phyloP scores from a whole-genome alignment of 2,888 invertebrate species.

The Baccha elongata region DNA sequence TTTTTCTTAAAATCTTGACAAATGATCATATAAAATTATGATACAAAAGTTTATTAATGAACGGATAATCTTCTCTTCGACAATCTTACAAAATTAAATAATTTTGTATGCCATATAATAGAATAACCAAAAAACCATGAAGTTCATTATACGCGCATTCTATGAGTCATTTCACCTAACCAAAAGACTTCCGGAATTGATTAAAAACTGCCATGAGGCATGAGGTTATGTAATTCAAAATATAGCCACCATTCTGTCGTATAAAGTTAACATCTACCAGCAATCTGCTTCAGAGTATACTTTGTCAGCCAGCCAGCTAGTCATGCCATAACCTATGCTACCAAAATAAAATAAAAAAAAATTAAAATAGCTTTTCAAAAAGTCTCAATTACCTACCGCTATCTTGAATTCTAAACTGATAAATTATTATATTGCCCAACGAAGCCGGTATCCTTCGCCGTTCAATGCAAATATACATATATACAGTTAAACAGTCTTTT shows the following conservation, averaged over 20 bases:
- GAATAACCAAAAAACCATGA: no score
- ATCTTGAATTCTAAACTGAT: conserved; percentile 45
- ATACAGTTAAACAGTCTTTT: conserved; percentile 12
- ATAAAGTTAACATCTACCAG: conserved; percentile 10
- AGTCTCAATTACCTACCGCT: conserved; percentile 52
- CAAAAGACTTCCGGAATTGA: conserved; percentile 13
- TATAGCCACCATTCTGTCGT: conserved; percentile 12
- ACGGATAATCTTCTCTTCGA: no score
- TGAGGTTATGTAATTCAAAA: conserved; percentile 12
- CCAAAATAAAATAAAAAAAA: conserved; percentile 7
- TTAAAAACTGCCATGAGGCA: conserved; percentile 2
- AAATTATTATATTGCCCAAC: conserved; percentile 42
- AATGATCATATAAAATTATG: no score
- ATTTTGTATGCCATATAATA: no score
- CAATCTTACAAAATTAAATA: no score
- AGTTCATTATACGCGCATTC: no score
- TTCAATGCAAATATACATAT: conserved; percentile 4
- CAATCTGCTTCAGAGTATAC: conserved; percentile 32
- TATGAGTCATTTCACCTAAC: conserved; percentile 27
- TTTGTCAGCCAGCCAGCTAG: conserved; percentile 39
- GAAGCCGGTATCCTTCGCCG: background rate
- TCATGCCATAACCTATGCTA: no score
- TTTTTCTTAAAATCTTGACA: no score
- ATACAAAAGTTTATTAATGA: no score
- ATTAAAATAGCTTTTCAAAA: conserved; percentile 32